phyloP scores from a whole-genome alignment of 2,888 invertebrate genomes.

The Serripes groenlandicus region DNA sequence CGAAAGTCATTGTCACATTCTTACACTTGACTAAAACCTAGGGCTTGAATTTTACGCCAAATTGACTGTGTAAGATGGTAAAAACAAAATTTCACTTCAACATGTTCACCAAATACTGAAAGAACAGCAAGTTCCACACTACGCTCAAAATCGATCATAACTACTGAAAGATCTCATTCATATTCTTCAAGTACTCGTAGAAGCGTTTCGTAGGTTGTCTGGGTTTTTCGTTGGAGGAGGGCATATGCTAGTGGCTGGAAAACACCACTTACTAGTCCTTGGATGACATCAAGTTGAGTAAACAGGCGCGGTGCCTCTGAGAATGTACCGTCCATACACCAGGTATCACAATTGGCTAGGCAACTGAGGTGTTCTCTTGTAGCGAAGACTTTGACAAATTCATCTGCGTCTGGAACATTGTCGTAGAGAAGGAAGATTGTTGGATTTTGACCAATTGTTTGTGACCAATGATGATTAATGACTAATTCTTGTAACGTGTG shows the following conservation, averaged over 20 bases:
- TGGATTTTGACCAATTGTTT: neutral
- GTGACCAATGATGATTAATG: neutral
- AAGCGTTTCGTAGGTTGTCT: too few species aligned
- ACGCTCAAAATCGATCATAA: slow-evolving; percentile 3
- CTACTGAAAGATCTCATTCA: neutral
- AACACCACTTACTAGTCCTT: neutral
- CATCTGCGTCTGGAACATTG: slow-evolving; percentile 8
- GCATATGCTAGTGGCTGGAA: neutral
- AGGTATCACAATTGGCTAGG: neutral
- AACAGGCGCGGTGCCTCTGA: too few species aligned
- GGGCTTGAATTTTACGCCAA: slow-evolving; percentile 21
- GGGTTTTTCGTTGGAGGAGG: slow-evolving; percentile 3
- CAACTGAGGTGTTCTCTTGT: neutral
- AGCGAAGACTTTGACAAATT: slow-evolving; percentile 1
- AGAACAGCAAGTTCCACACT: neutral
- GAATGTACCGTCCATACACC: too few species aligned
- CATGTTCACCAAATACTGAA: slow-evolving; percentile 11
- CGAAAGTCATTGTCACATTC: slow-evolving; percentile 4
- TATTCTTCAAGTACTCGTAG: too few species aligned
- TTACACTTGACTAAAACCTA: slow-evolving; percentile 13
- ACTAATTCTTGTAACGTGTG: neutral
- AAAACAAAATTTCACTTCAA: slow-evolving; percentile 10
- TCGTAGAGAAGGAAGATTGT: neutral
- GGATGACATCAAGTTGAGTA: too few species aligned
- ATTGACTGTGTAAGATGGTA: slow-evolving; percentile 12